Base-by-base conservation (phyloP, 2,113 vertebrate genomes). In the Trematomus loennbergii region DNA sequence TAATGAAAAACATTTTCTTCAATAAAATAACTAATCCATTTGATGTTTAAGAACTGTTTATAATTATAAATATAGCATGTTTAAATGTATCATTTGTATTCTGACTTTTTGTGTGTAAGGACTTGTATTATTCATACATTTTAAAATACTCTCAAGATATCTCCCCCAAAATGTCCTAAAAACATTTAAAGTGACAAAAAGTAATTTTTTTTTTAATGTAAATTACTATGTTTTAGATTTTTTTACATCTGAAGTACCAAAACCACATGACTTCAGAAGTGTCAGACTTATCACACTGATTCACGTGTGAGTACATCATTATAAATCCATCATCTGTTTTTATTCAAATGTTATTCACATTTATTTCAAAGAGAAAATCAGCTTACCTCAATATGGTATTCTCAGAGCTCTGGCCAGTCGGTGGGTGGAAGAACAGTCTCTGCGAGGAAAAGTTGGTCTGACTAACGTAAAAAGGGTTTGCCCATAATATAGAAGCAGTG, bases 401-500 rank as follows among this genome's bases (percentile, higher is more conserved):
- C 71, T 84, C 67, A 13, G 17, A 55, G 79, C 63, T 81, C 73
- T 73, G 89, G 43, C n/a, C 72, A 12, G 85, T 78, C 64, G 75
- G 62, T 77, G 18, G 63, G 83, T 72, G 79, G 73, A 79, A n/a
- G 59, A 69, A 54, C 65, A 81, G 73, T 85, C 77, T 59, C 55
- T 78, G 76, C 54, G 20, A 59, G 61, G 83, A 70, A n/a, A 55
- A 72, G 65, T 76, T 62, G 60, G 78, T 75, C 55, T 25, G 53
- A 73, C 72, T 25, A 76, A 49, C 85, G 70, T 82, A 81, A 85
- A 72, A 77, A 70, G 89, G 73, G 55, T 62, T 78, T 72, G 72
- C 54, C 79, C 36, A 1, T 94, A 94, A 94, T 93, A 62, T 46
- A 75, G 50, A 87, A 61, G 75, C 49, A 70, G 89, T 94, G 95